Evolutionary conservation across 2,888 invertebrate species (phyloP).

Genomic region (Argyresthia albistria): DNA sequence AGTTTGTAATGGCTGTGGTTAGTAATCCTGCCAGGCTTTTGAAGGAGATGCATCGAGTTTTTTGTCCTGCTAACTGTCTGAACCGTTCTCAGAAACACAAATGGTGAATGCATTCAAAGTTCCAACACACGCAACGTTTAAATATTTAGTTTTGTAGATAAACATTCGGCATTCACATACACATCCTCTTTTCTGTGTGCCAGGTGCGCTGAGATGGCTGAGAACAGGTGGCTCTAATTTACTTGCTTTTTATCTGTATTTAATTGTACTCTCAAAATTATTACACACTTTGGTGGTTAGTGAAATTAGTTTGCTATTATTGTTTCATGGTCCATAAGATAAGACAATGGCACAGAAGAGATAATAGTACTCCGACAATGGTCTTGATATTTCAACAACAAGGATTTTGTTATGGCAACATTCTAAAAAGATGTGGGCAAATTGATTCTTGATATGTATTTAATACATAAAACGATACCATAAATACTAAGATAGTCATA

Average conservation of each 20-base stretch:
- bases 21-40: constrained; percentile 33
- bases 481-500: neutral
- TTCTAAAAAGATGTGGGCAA: neutral
- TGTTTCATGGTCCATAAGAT: neutral
- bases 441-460: no score
- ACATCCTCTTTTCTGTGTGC: constrained; percentile 17
- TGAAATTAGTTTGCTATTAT: neutral
- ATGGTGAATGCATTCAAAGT: constrained; percentile 22
- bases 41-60: constrained; percentile 20
- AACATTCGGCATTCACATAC: constrained; percentile 31
- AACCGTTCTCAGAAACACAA: constrained; percentile 22
- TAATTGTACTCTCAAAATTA: neutral
- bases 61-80: constrained; percentile 16
- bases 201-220: constrained; percentile 48
- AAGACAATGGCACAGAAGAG: neutral
- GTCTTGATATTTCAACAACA: neutral
- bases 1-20: constrained; percentile 28
- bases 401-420: neutral
- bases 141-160: constrained; percentile 45
- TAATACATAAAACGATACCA: no score
- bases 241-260: constrained; percentile 4
- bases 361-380: neutral
- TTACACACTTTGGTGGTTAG: neutral
- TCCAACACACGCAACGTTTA: constrained; percentile 33
- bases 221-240: constrained; percentile 49